phyloP scores from a whole-genome alignment of 2,113 vertebrate species.

The Atrichornis clamosus region DNA sequence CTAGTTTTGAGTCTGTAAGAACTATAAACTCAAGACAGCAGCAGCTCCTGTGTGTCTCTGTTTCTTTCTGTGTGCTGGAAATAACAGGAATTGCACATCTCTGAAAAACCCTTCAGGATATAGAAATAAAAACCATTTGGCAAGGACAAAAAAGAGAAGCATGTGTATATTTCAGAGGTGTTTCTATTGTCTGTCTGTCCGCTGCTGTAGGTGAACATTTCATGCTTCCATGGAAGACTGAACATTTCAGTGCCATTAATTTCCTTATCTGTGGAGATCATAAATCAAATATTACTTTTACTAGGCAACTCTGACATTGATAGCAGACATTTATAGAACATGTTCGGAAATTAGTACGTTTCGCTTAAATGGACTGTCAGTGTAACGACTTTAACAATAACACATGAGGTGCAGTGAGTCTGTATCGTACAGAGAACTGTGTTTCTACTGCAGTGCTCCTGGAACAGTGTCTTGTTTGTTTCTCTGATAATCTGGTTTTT shows the following conservation, averaged over 20 bases:
- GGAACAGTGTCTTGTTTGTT: constrained; percentile 27
- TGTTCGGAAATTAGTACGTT: constrained; percentile 67
- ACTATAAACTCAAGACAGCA: background rate
- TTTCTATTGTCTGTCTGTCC: constrained; percentile 5
- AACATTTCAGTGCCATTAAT: constrained; percentile 43
- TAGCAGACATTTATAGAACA: constrained; percentile 60
- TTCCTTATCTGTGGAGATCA: constrained; percentile 5
- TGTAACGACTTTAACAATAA: constrained; percentile 67
- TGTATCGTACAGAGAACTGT: constrained; percentile 1
- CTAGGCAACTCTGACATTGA: constrained; percentile 43
- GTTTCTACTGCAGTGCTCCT: constrained; percentile 34
- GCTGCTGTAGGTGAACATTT: background rate
- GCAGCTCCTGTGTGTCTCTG: background rate
- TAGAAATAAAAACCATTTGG: background rate
- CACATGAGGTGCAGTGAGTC: constrained; percentile 45
- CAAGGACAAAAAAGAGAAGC: background rate
- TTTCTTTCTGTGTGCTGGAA: background rate
- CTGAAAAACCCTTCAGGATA: background rate
- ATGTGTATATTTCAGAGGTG: background rate
- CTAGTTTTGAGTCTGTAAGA: background rate
- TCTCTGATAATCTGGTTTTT: constrained; percentile 56
- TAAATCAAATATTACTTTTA: constrained; percentile 52
- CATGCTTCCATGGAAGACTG: constrained; percentile 7
- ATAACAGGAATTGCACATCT: background rate
- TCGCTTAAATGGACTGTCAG: constrained; percentile 72